Conservation (phyloP, 2,888 invertebrate species). For the Acanthopleura granulata region DNA sequence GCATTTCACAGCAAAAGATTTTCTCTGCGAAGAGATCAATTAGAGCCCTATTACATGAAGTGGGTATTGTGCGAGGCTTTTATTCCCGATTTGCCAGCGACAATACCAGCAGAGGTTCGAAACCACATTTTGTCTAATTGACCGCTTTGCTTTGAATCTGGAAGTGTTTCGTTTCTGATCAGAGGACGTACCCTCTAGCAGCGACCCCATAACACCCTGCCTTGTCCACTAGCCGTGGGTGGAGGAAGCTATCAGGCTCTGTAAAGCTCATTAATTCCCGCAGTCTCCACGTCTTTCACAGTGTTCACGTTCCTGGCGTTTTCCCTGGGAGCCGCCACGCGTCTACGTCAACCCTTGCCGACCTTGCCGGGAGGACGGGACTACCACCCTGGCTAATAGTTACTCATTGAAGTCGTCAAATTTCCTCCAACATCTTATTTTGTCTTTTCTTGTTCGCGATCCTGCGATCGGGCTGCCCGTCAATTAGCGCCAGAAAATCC, state of each 20-base stretch:
- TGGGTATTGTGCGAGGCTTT: background rate
- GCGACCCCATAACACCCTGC: no score
- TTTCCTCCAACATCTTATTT: background rate
- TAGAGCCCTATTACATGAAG: background rate
- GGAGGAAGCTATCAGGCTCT: no score
- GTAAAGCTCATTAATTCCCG: no score
- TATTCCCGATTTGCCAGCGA: background rate
- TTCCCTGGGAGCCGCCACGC: no score
- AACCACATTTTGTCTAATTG: slow-evolving; percentile 8
- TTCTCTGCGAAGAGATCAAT: background rate
- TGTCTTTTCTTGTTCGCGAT: background rate
- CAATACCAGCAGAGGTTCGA: background rate
- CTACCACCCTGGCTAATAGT: background rate
- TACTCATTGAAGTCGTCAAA: background rate
- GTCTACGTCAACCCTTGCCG: no score
- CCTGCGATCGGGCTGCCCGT: background rate
- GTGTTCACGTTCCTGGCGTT: no score
- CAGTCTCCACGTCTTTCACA: no score
- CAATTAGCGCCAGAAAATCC: background rate
- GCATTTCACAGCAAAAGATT: no score
- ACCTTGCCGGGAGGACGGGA: no score
- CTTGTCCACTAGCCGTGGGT: no score
- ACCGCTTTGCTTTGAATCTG: background rate
- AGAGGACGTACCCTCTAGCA: no score
- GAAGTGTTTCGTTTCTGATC: no score